Evolutionary conservation across 2,113 vertebrate species (phyloP), one percentile per base, ranked within the genome.

Genomic region (Bufo bufo): DNA sequence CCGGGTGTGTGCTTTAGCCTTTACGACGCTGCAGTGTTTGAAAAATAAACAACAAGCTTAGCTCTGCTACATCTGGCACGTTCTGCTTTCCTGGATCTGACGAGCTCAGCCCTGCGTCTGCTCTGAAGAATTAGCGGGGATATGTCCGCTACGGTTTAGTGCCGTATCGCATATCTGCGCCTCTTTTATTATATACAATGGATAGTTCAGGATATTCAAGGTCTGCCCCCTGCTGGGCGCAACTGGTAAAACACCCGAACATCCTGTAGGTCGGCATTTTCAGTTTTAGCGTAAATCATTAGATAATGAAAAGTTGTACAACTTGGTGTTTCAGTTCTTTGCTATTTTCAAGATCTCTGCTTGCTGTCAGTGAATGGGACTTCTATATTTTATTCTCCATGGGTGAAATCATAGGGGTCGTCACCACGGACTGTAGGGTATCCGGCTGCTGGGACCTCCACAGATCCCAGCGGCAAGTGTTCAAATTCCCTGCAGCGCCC

Each of bases 161-260:
- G 19, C 45, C n/a, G 50, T 52, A 69, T 45, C 52, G 63, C 58
- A 23, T 50, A 52, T 9, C 23, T 49, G n/a, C 43, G 66, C 66
- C 11, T 43, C 47, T 56, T 65, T 52, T 84, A 72, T 74, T 56
- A 23, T 45, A 71, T 19, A 10, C 54, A 43, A 56, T 71, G 65
- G 11, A 58, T 33, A 54, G 63, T 16, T 61, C 43, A 13, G 65
- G 56, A 43, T 87, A 80, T 82, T 72, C 52, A 71, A 17, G 59
- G 66, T 71, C 52, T 82, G 86, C 78, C 86, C 49, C 86, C 86
- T 87, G 86, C 86, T 87, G 86, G 14, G 61, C 63, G 6, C 6
- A 12, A 23, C 1, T 6, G 45, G 81, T 49, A 75, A 50, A 20
- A 14, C 4, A 11, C 43, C 5, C 5, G 3, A 8, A 3, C n/a